Evolutionary conservation across 2,113 vertebrate genomes (phyloP), one percentile per base, ranked within the genome.

Genomic region (Pseudonaja textilis): DNA sequence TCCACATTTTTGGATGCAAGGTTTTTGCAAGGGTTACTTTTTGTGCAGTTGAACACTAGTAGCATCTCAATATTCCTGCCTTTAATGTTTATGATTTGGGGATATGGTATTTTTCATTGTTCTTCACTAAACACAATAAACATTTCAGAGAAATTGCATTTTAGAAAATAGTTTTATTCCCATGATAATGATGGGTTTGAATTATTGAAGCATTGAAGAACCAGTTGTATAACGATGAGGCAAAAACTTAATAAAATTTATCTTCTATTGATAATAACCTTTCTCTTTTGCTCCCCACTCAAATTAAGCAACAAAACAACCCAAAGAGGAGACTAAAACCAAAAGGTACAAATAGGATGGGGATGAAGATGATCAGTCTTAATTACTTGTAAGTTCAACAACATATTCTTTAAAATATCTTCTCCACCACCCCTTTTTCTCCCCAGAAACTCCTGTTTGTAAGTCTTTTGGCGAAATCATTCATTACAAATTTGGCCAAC

Each of bases 381-480:
- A 81, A 25, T 47, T 45, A 87, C 34, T 26, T 45, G 45, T 91
- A 89, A 92, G 9, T 39, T 54, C 34, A n/a, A 50, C 5, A 90
- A 14, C 22, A 18, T 10, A 61, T 90, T 45, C 85, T 45, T 81
- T 16, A 86, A 87, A 54, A 89, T 54, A 47, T 89, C 69, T 45
- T 88, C 14, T 69, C 57, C 45, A 9, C n/a, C 54, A 34, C 34
- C 56, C 1, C 50, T 3, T 55, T 25, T 42, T 59, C 10, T 42
- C 18, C 23, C 22, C 9, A 94, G 42, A 57, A 90, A 29, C 45
- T 89, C 61, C 0, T 0, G 59, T 55, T 57, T 92, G n/a, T 50
- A 86, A 92, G 69, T 93, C 16, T 95, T 90, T 95, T 93, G 93
- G 89, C 39, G 89, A 95, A 94, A 92, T 89, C 29, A 93, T 96